These are phyloP conservation scores for Hypselothyrea guttata DNA, from an alignment of 2,888 invertebrate species.

Conservation along the genomic window DNA sequence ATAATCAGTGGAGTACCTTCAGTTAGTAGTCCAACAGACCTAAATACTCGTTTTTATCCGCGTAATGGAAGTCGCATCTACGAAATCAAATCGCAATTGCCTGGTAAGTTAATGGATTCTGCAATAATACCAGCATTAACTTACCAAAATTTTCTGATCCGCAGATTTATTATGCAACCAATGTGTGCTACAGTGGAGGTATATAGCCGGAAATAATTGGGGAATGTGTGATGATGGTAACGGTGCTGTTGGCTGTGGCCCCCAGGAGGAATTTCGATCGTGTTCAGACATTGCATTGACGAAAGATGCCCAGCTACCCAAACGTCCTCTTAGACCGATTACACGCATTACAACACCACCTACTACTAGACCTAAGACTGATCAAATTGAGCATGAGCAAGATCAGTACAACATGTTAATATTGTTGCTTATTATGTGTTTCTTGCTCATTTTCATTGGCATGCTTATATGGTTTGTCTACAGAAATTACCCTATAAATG, in stretches of 20 bases:
- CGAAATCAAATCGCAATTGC: conserved; percentile 88
- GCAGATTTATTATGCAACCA: conserved; percentile 88
- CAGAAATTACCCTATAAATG: conserved; percentile 16
- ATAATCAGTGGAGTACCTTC: conserved; percentile 82
- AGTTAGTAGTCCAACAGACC: conserved; percentile 82
- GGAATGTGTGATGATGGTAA: conserved; percentile 88
- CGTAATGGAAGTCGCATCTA: conserved; percentile 90
- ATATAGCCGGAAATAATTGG: conserved; percentile 94
- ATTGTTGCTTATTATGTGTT: conserved; percentile 20
- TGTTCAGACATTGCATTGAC: conserved; percentile 91
- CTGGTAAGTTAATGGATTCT: conserved; percentile 67
- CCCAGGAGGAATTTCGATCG: conserved; percentile 93
- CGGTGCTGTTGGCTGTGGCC: conserved; percentile 92
- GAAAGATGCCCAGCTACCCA: conserved; percentile 82
- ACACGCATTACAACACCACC: conserved; percentile 69
- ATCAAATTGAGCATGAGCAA: conserved; percentile 26
- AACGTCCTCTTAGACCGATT: conserved; percentile 81
- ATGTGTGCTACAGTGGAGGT: conserved; percentile 94
- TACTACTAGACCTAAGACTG: conserved; percentile 30
- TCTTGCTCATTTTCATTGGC: conserved; percentile 20
- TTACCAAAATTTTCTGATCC: not conserved
- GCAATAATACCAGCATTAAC: not conserved
- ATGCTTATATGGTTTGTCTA: conserved; percentile 25
- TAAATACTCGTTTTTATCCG: conserved; percentile 87
- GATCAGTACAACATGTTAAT: conserved; percentile 9